phyloP scores from a whole-genome alignment of 1,140 invertebrate genomes.

The Amphibalanus amphitrite region DNA sequence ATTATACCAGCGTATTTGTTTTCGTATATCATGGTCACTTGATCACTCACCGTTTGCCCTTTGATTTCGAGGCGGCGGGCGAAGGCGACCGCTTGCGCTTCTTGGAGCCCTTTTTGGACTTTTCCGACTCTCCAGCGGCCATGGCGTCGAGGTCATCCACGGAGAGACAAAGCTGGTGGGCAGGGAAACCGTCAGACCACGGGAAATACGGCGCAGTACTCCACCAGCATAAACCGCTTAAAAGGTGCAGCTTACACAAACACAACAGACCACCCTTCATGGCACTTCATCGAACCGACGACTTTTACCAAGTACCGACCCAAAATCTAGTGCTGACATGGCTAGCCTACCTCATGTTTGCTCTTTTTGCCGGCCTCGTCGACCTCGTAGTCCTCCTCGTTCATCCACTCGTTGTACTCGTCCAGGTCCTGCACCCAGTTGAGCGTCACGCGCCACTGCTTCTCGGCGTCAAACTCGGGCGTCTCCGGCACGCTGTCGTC shows the following conservation, averaged over 20 bases:
- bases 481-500: slow-evolving; percentile 12
- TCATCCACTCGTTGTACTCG: slow-evolving; percentile 97
- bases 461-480: slow-evolving; percentile 9
- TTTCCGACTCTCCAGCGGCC: slow-evolving; percentile 24
- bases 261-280: slow-evolving; percentile 3
- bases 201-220: slow-evolving; percentile 14
- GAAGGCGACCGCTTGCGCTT: slow-evolving; percentile 79
- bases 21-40: slow-evolving; percentile 48
- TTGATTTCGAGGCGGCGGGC: slow-evolving; percentile 37
- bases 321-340: too few species aligned
- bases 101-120: slow-evolving; percentile 49
- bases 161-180: background rate
- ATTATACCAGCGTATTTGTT: slow-evolving; percentile 47
- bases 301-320: too few species aligned
- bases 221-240: slow-evolving; percentile 18
- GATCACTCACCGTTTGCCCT: slow-evolving; percentile 26
- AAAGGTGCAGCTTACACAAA: slow-evolving; percentile 2
- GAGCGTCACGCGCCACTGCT: slow-evolving; percentile 34
- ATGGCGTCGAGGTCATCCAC: background rate
- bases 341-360: slow-evolving; percentile 30
- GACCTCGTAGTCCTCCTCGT: slow-evolving; percentile 94
- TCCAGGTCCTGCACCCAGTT: slow-evolving; percentile 82
- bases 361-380: slow-evolving; percentile 59
- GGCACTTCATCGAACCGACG: too few species aligned
- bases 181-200: too few species aligned